Evolutionary conservation across 1,140 invertebrate genomes (phyloP), one percentile per base, ranked within the genome.

Genomic region (Cardiocondyla obscurior): DNA sequence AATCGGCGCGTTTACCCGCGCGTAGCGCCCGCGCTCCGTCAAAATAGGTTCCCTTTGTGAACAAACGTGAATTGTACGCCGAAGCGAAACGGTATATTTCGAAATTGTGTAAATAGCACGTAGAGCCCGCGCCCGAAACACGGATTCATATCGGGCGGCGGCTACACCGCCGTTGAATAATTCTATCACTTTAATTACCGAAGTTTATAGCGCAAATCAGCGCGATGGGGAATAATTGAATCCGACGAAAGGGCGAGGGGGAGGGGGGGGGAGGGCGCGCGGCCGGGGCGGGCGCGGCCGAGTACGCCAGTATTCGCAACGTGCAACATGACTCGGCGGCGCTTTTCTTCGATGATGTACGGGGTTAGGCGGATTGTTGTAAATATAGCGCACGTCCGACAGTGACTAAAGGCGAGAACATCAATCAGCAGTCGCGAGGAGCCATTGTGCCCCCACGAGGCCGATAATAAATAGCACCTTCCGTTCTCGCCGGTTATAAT

Each of bases 391-490:
- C 12, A 46, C 46, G 67, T 14, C 25, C 55, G 51, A 79, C 74
- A 49, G 19, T 19, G 64, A 64, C 81, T 86, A 86, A 86, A 83
- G 70, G 85, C 58, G 57, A 58, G 44, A 62, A 58, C 85, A 86
- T 86, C 85, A 51, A 87, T 86, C 79, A 83, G 82, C 84, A 55
- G 55, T 82, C 70, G 74, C 74, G 84, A 83, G 85, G 84, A 83
- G 85, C 84, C 84, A 83, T 87, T 87, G 74, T 87, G 74, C 69
- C 76, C 76, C 73, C 64, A 60, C 46, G 39, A 51, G 46, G 51
- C 81, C 72, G 85, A 86, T 86, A 86, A 87, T 85, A 87, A 86
- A 86, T 87, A 87, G 84, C 70, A 36, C 16, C 65, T 79, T 79
- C 74, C 74, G 62, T 69, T 79, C 74, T 65, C 70, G 67, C 55